Percentiles rank a stretch among this genome's conserved stretches.
These are phyloP conservation scores for Microhierax caerulescens DNA, from an alignment of 2,797 vertebrate species.

Conservation along the genomic window DNA sequence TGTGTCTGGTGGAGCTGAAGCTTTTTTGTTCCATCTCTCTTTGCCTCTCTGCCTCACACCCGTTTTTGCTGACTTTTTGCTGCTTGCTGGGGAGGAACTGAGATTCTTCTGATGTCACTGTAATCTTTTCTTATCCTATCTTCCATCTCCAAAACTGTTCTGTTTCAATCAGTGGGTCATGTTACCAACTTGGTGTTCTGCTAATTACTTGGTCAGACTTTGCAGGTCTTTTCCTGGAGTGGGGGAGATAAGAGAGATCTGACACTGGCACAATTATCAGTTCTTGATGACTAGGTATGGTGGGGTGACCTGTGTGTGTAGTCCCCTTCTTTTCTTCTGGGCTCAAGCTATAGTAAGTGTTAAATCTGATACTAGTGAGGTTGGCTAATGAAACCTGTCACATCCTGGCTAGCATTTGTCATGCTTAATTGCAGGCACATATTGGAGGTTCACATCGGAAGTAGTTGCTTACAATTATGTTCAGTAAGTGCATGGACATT, in stretches of 20 bases:
- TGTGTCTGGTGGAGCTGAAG: neutral
- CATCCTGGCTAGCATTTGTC: neutral
- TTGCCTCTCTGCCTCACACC: neutral
- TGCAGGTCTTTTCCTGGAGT: neutral
- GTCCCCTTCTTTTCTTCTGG: neutral
- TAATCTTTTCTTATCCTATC: neutral
- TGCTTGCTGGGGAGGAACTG: neutral
- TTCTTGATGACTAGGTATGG: neutral
- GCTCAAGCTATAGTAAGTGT: neutral
- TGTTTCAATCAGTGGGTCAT: neutral
- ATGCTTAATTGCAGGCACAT: neutral
- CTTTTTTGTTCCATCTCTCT: neutral
- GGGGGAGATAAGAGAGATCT: neutral
- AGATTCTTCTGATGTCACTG: neutral
- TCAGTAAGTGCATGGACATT: neutral
- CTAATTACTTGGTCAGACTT: neutral
- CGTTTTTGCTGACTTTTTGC: neutral
- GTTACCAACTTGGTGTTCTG: neutral
- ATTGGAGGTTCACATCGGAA: neutral
- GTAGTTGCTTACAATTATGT: neutral
- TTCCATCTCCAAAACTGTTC: neutral
- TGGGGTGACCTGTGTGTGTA: rapidly evolving
- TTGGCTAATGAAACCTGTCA: neutral
- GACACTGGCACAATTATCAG: neutral
- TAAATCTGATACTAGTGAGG: neutral